Evolutionary conservation across 2,888 invertebrate species (phyloP).

Genomic region (Cerceris ruficornis): DNA sequence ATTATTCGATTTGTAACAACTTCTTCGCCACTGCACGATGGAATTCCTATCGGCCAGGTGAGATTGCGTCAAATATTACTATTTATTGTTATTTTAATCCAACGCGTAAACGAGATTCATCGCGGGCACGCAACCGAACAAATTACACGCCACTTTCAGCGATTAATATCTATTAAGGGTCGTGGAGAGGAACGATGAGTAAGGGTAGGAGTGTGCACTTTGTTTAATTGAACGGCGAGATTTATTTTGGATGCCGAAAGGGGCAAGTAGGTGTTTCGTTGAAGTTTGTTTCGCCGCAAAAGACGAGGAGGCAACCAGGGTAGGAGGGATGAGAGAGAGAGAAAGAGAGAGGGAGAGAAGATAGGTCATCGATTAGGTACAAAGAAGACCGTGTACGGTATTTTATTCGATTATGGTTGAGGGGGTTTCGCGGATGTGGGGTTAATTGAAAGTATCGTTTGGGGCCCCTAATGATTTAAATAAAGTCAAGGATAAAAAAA

Average conservation of each 20-base stretch:
- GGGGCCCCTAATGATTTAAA: not conserved
- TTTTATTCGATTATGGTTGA: not conserved
- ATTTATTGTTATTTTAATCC: not conserved
- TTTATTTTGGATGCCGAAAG: not conserved
- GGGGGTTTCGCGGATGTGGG: not conserved
- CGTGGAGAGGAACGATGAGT: not conserved
- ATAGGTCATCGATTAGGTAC: constrained; percentile 7
- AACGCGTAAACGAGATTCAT: not conserved
- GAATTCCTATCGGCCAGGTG: too few species aligned
- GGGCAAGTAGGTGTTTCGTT: not conserved
- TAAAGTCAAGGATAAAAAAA: too few species aligned
- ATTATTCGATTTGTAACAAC: too few species aligned
- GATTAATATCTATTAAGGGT: constrained; percentile 4
- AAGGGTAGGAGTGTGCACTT: not conserved
- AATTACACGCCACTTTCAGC: not conserved
- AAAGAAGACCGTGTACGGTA: not conserved
- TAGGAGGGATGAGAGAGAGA: not conserved
- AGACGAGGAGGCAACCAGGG: not conserved
- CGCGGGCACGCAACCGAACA: not conserved
- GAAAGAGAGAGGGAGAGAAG: not conserved
- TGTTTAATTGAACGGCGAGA: not conserved
- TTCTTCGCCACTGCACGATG: too few species aligned
- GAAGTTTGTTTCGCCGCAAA: not conserved
- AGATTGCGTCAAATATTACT: too few species aligned
- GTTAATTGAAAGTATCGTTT: not conserved